Conservation (phyloP, 2,888 invertebrate species). For the Elgonia sp. region DNA sequence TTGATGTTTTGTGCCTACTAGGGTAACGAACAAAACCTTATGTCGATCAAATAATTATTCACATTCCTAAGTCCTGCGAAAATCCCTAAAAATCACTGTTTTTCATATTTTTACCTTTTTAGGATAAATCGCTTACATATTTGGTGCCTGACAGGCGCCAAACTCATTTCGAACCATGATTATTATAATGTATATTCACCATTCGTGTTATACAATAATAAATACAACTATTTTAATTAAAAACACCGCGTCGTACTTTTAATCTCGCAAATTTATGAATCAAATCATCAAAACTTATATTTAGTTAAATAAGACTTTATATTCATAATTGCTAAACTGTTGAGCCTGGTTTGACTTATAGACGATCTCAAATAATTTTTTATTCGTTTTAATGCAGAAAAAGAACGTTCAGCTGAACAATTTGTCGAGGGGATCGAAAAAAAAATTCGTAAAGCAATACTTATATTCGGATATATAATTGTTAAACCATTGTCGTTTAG, state of each 20-base stretch:
- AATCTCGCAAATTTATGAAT: constrained; percentile 36
- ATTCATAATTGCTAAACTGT: constrained; percentile 51
- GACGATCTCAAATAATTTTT: constrained; percentile 68
- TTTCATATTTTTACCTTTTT: too few relatives aligned
- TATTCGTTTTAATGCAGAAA: constrained; percentile 63
- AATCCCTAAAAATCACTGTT: too few relatives aligned
- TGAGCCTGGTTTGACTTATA: constrained; percentile 55
- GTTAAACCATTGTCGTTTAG: constrained; percentile 41
- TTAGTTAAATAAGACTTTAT: constrained; percentile 50
- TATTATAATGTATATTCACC: too few relatives aligned
- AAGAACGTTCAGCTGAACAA: constrained; percentile 70
- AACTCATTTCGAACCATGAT: too few relatives aligned
- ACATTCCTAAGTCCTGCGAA: too few relatives aligned
- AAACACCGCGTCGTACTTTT: constrained; percentile 36
- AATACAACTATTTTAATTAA: too few relatives aligned
- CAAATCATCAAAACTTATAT: constrained; percentile 46
- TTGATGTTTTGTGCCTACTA: too few relatives aligned
- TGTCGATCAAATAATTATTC: too few relatives aligned
- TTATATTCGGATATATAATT: constrained; percentile 64
- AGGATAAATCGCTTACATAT: too few relatives aligned
- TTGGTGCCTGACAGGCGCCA: too few relatives aligned
- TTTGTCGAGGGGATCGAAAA: constrained; percentile 60
- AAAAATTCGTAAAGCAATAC: constrained; percentile 64
- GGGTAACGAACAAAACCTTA: too few relatives aligned
- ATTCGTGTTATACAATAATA: too few relatives aligned